Conservation (phyloP, 2,113 vertebrate genomes). For the Hemiprocne comata region DNA sequence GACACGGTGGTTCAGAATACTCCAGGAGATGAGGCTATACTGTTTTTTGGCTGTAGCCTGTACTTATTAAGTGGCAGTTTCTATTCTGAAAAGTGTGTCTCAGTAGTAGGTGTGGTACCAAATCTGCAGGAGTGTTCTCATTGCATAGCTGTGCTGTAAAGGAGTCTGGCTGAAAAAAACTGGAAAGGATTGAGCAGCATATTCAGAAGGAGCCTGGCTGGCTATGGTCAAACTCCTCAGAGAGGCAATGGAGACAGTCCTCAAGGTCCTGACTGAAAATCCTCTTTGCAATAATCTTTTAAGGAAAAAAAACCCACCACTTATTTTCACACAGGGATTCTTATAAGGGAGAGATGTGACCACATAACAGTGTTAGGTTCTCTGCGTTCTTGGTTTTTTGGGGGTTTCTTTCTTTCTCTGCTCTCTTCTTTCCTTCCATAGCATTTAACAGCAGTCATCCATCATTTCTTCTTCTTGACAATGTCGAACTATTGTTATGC, state of each 20-base stretch:
- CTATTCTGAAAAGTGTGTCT: neutral
- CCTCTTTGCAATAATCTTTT: neutral
- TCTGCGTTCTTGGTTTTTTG: too few relatives aligned
- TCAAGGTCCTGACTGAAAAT: neutral
- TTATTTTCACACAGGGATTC: neutral
- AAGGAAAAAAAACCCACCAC: neutral
- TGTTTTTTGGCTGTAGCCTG: neutral
- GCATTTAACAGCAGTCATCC: neutral
- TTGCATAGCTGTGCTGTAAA: neutral
- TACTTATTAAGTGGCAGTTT: neutral
- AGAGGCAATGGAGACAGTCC: neutral
- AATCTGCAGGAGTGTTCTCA: neutral
- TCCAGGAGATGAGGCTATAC: neutral
- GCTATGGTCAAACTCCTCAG: neutral
- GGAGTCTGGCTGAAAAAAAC: neutral
- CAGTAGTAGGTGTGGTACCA: neutral
- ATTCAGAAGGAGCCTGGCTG: neutral
- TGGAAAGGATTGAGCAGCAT: neutral
- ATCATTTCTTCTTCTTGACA: neutral
- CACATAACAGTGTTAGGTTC: neutral
- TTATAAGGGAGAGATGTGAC: neutral
- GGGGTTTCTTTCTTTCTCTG: neutral
- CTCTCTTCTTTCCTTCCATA: neutral
- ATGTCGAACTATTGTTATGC: neutral
- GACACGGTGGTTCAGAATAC: neutral